Percentiles rank a stretch among this genome's conserved stretches.
Evolutionary conservation across 1,140 invertebrate species (phyloP).

Genomic region (Drosophila sechellia): DNA sequence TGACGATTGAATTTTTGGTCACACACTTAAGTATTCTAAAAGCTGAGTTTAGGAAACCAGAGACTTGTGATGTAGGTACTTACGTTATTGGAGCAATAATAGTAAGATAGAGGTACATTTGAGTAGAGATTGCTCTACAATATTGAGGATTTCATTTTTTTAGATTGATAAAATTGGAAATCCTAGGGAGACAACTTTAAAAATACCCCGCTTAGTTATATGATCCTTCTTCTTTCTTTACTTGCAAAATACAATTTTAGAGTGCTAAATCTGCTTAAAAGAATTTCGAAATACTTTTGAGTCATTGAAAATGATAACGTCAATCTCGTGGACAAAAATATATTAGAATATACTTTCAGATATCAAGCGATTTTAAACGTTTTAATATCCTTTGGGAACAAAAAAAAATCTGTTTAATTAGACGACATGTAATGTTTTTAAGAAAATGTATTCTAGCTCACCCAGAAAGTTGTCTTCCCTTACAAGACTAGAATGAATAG

Average conservation of each 20-base stretch:
- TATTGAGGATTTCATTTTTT: conserved; percentile 9
- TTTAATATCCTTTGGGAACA: neutral
- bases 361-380: neutral
- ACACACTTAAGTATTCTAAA: conserved; percentile 7
- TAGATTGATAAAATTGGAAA: too few species aligned
- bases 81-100: conserved; percentile 31
- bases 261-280: too few species aligned
- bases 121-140: conserved; percentile 32
- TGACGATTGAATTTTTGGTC: neutral
- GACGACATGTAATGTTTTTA: neutral
- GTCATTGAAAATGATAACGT: neutral
- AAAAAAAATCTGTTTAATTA: neutral
- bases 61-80: conserved; percentile 56
- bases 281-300: too few species aligned
- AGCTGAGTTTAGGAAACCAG: conserved; percentile 27
- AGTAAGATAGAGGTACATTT: conserved; percentile 57
- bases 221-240: neutral
- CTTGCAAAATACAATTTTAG: too few species aligned
- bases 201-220: too few species aligned
- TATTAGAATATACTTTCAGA: neutral
- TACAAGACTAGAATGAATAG: too few species aligned
- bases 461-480: neutral
- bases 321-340: neutral
- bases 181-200: neutral
- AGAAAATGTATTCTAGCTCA: neutral